phyloP scores from a whole-genome alignment of 2,113 vertebrate species.

The Probosciger aterrimus region DNA sequence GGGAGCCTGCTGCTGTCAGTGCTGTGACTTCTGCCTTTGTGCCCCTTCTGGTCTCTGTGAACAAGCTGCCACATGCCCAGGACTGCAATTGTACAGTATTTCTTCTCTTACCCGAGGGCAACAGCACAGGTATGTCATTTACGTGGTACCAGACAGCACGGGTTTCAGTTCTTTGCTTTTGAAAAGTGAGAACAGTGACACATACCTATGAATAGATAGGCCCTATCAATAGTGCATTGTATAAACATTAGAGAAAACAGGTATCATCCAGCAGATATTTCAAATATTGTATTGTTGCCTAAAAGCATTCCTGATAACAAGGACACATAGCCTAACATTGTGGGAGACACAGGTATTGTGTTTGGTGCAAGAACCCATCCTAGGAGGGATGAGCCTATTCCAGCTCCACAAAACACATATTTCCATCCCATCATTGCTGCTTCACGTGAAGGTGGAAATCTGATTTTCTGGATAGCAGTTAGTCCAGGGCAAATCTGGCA shows the following conservation, averaged over 20 bases:
- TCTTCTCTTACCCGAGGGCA: not conserved
- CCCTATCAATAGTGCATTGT: not conserved
- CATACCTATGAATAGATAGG: not conserved
- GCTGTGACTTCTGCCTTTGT: not conserved
- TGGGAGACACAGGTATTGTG: not conserved
- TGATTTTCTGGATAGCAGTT: not conserved
- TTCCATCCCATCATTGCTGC: not conserved
- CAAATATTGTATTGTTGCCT: not conserved
- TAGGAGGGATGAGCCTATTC: not conserved
- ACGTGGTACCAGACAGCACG: accelerated
- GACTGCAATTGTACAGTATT: not conserved
- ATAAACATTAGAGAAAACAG: not conserved
- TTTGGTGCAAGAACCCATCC: not conserved
- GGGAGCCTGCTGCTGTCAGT: not conserved
- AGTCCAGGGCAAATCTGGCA: not conserved
- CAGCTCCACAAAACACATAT: not conserved
- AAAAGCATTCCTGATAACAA: not conserved
- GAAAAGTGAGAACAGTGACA: accelerated
- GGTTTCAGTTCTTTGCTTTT: not conserved
- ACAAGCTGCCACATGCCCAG: accelerated
- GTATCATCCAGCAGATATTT: not conserved
- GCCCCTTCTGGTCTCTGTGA: not conserved
- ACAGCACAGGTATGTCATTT: not conserved
- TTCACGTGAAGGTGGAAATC: not conserved
- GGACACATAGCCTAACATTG: not conserved